phyloP scores from a whole-genome alignment of 2,113 vertebrate genomes.

The Clarias magur region DNA sequence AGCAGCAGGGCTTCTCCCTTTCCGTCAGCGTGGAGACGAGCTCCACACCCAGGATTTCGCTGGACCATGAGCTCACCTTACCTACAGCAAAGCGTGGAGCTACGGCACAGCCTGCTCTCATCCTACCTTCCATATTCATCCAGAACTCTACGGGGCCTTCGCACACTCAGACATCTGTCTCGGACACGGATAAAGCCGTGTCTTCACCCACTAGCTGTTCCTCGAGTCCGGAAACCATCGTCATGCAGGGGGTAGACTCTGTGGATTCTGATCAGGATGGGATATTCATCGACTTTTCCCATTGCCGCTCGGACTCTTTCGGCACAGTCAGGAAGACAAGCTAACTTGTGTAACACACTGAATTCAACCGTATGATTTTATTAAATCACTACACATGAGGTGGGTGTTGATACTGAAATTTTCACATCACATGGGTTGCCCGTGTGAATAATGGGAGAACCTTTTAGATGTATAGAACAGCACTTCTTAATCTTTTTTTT shows the following conservation, averaged over 20 bases:
- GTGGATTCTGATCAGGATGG: constrained; percentile 89
- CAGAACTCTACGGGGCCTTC: constrained; percentile 70
- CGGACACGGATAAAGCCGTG: constrained; percentile 73
- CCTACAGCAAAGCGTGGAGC: constrained; percentile 35
- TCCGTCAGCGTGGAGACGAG: constrained; percentile 52
- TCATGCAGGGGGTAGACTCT: constrained; percentile 88
- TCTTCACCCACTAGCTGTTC: constrained; percentile 76
- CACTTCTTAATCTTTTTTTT: not conserved
- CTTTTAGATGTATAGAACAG: not conserved
- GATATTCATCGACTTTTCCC: constrained; percentile 94
- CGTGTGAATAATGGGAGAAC: not conserved
- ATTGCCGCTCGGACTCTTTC: constrained; percentile 66
- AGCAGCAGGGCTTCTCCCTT: constrained; percentile 76
- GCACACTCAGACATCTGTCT: constrained; percentile 67
- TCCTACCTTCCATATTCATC: constrained; percentile 66
- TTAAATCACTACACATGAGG: not conserved
- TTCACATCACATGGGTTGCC: not conserved
- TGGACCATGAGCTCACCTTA: constrained; percentile 65
- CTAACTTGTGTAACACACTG: constrained; percentile 18
- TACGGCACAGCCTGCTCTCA: constrained; percentile 49
- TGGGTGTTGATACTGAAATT: not conserved
- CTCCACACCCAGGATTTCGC: constrained; percentile 59
- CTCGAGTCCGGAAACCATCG: constrained; percentile 89
- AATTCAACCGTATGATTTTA: not conserved
- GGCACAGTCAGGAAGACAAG: constrained; percentile 50